Base-by-base conservation (phyloP, 2,888 invertebrate species). In the Mayetiola destructor region DNA sequence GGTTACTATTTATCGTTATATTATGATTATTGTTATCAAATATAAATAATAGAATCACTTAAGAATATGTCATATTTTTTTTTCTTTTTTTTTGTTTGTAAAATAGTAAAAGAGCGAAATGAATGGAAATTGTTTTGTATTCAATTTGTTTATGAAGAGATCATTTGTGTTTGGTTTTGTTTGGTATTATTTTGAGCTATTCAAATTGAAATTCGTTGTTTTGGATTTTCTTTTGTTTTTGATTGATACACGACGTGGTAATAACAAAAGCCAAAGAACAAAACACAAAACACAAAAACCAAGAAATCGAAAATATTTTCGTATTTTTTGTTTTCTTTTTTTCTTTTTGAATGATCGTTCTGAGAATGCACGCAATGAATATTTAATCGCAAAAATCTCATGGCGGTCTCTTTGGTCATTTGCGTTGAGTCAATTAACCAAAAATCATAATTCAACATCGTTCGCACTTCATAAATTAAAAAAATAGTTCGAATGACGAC, bases 41-140 rank as follows among this genome's bases (percentile, higher is more conserved):
- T 27, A 48, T 16, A 23, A 48, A 27, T n/a, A n/a, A n/a, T n/a
- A n/a, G 27, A 48, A 48, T 48, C 48, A 48, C 48, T 48, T 48
- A 27, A 48, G 48, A 48, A 48, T n/a, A n/a, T 48, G 48, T 48
- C 48, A 27, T 48, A n/a, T n/a, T n/a, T n/a, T n/a, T n/a, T n/a
- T n/a, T n/a, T n/a, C n/a, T n/a, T n/a, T n/a, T n/a, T n/a, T n/a
- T n/a, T 48, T 48, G 48, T 48, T 48, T 48, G 48, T 48, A 27
- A 27, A 48, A 48, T n/a, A n/a, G n/a, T n/a, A n/a, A n/a, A n/a
- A n/a, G n/a, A n/a, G n/a, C n/a, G n/a, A n/a, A n/a, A n/a, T n/a
- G n/a, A n/a, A n/a, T n/a, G n/a, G n/a, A n/a, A n/a, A n/a, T n/a
- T n/a, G n/a, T 27, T 48, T 48, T 48, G 48, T 48, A 48, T 48